Base-by-base conservation (phyloP, 64 coral and sea anemone species). In the Actinia equina region DNA sequence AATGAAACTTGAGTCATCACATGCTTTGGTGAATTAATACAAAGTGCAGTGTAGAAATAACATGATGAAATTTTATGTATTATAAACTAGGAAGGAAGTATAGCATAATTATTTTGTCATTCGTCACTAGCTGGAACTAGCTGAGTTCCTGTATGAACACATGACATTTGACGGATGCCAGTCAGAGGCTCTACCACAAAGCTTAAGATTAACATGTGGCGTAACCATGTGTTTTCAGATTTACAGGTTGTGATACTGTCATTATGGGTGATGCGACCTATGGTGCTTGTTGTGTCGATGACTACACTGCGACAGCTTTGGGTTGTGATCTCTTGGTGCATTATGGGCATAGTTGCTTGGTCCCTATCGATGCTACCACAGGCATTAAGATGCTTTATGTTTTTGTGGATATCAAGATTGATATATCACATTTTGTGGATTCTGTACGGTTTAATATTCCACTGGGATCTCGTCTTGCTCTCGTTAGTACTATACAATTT, bases 201-300 rank as follows among this genome's bases (percentile, higher is more conserved):
- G n/a, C n/a, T n/a, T n/a, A 37, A 37, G 3, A 49, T 1, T 49
- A 8, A 49, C 7, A 6, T 2, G 4, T 49, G n/a, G 1, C 3
- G 4, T 49, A 49, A 49, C 7, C 4, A 49, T 49, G 46, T 92
- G 13, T 53, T 37, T 89, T 89, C 27, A 99, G 93, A 41, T 99
- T 99, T 86, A 84, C 88, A 27, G 91, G 77, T 14, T 95, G 93
- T 86, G 97, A 99, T 82, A 99, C 97, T 7, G 90, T 99, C 17
- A 99, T 99, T 62, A 99, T 99, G 93, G 93, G 97, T 49, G 97
- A 99, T 90, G 97, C 93, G 41, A 99, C 97, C 11, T 99, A 95
- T 86, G 97, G 97, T 30, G 97, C 97, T 10, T 99, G 97, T 70
- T 99, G 97, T 87, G 93, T 99, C 77, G 97, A 99, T 86, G 97